Conservation (phyloP, 2,888 invertebrate genomes). For the Arctia plantaginis region DNA sequence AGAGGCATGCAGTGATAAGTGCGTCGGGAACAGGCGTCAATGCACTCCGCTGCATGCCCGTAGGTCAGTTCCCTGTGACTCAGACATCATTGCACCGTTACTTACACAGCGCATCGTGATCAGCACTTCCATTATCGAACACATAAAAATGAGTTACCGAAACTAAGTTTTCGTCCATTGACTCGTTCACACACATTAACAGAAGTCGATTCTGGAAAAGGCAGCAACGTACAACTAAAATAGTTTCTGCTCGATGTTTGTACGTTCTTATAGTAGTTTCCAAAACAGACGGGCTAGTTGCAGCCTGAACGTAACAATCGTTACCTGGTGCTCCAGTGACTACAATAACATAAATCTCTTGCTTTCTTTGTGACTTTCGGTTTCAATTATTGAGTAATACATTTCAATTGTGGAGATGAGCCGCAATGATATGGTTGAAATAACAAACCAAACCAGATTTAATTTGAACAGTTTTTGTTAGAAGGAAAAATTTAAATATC, state of each 20-base stretch:
- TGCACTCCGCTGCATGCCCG: constrained; percentile 83
- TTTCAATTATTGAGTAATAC: constrained; percentile 70
- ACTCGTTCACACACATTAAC: neutral
- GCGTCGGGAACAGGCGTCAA: constrained; percentile 80
- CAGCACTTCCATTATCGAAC: constrained; percentile 60
- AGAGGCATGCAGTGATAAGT: constrained; percentile 84
- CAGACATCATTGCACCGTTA: constrained; percentile 83
- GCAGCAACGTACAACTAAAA: constrained; percentile 52
- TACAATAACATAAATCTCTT: constrained; percentile 73
- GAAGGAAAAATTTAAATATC: too few species aligned
- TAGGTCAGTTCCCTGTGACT: constrained; percentile 86
- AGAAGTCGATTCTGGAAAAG: constrained; percentile 15
- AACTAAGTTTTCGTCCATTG: constrained; percentile 37
- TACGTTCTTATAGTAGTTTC: constrained; percentile 42
- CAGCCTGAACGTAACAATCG: constrained; percentile 74
- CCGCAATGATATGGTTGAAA: constrained; percentile 36
- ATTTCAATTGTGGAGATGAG: constrained; percentile 52
- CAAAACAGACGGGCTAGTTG: constrained; percentile 64
- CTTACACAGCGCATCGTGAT: constrained; percentile 76
- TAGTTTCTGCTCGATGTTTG: constrained; percentile 20
- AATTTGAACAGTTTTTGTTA: neutral
- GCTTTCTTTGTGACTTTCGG: constrained; percentile 77
- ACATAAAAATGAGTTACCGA: neutral
- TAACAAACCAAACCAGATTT: constrained; percentile 27
- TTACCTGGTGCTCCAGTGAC: constrained; percentile 81